Evolutionary conservation across 2,888 invertebrate genomes (phyloP).

Genomic region (Dryomyza anilis): DNA sequence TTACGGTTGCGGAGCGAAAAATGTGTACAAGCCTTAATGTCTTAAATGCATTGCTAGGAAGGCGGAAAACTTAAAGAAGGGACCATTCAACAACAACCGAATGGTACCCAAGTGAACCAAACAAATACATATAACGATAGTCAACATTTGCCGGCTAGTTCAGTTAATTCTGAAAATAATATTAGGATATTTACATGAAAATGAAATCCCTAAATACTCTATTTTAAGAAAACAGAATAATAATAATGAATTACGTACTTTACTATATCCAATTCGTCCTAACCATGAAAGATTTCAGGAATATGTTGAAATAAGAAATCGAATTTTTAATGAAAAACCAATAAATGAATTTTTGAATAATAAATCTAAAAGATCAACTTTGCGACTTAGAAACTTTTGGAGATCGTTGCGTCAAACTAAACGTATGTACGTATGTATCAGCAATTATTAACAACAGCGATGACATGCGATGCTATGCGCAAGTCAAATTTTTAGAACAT

Average conservation of each 20-base stretch:
- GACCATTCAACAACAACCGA: not conserved
- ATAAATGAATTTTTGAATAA: too few species aligned
- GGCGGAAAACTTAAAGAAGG: too few species aligned
- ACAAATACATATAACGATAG: too few species aligned
- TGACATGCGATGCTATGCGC: constrained; percentile 24
- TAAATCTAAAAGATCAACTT: constrained; percentile 6
- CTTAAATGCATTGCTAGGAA: too few species aligned
- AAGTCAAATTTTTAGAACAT: constrained; percentile 13
- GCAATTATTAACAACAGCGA: constrained; percentile 3
- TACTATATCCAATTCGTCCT: not conserved
- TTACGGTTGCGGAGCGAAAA: too few species aligned
- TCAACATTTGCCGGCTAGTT: not conserved
- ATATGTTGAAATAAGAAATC: not conserved
- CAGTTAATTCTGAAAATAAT: too few species aligned
- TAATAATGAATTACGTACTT: not conserved
- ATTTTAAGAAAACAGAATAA: not conserved
- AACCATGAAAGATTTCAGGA: constrained; percentile 1
- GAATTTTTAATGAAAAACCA: not conserved
- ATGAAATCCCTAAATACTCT: not conserved
- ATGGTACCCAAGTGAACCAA: not conserved
- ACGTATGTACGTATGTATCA: constrained; percentile 13
- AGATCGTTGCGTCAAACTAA: not conserved
- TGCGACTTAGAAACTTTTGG: constrained; percentile 14
- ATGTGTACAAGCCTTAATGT: too few species aligned
- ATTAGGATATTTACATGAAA: too few species aligned